phyloP scores from a whole-genome alignment of 2,113 vertebrate species.

The Elachura formosa region DNA sequence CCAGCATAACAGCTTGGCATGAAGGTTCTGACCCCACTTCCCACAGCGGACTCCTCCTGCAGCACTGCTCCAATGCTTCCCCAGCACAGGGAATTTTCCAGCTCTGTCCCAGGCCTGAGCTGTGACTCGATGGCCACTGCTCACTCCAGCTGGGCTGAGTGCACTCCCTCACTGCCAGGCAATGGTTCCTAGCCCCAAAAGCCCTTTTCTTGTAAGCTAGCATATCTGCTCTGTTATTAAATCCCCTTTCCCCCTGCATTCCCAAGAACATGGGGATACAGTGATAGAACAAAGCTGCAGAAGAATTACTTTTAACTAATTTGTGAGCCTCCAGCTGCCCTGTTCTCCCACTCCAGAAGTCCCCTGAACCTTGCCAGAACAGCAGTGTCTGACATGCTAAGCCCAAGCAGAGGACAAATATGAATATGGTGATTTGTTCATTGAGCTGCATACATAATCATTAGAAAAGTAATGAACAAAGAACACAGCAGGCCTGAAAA shows the following conservation, averaged over 20 bases:
- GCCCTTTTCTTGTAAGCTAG: not conserved
- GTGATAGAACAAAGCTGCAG: not conserved
- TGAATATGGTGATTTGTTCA: not conserved
- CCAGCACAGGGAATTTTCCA: not conserved
- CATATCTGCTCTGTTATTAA: not conserved
- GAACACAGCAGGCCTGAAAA: not conserved
- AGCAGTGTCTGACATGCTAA: not conserved
- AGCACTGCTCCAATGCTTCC: not conserved
- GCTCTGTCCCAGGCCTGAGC: not conserved
- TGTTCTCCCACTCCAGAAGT: not conserved
- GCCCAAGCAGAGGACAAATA: not conserved
- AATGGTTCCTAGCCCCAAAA: not conserved
- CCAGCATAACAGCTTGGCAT: fast-evolving
- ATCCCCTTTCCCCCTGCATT: not conserved
- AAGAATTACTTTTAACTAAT: not conserved
- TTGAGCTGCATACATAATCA: not conserved
- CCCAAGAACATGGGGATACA: not conserved
- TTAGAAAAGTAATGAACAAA: not conserved
- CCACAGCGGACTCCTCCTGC: not conserved
- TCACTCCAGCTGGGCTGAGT: not conserved
- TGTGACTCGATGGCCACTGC: not conserved
- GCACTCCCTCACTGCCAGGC: not conserved
- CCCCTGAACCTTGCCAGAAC: not conserved
- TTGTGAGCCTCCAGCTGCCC: not conserved
- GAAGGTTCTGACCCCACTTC: not conserved